Evolutionary conservation across 2,888 invertebrate genomes (phyloP).

Genomic region (Muscina levida): DNA sequence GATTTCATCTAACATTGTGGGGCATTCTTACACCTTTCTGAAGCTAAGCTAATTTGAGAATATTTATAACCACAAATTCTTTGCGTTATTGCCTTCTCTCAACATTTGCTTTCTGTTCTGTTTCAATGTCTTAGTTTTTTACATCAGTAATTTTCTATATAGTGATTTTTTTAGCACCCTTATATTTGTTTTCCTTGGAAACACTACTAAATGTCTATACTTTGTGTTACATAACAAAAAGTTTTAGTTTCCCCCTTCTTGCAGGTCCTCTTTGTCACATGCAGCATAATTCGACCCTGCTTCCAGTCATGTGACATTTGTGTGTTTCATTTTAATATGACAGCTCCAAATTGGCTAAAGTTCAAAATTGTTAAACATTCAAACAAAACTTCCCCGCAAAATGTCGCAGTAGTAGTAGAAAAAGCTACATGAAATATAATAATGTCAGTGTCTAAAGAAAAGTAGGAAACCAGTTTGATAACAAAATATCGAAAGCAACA

Average conservation of each 20-base stretch:
- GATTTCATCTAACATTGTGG: too few relatives aligned
- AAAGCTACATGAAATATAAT: constrained; percentile 6
- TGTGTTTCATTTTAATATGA: constrained; percentile 50
- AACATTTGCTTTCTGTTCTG: too few relatives aligned
- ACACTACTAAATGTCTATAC: too few relatives aligned
- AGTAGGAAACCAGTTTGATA: constrained; percentile 15
- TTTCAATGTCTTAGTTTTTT: too few relatives aligned
- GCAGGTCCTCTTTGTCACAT: neutral
- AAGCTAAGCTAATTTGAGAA: too few relatives aligned
- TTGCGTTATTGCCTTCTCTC: too few relatives aligned
- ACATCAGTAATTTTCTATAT: too few relatives aligned
- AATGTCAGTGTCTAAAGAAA: neutral
- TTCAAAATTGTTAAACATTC: constrained; percentile 51
- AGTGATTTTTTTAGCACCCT: too few relatives aligned
- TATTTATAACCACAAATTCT: too few relatives aligned
- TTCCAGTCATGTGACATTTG: constrained; percentile 16
- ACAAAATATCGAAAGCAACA: constrained; percentile 27
- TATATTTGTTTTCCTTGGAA: too few relatives aligned
- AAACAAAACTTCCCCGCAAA: neutral
- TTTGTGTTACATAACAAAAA: neutral
- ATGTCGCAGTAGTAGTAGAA: neutral
- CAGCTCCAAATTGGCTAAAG: constrained; percentile 58
- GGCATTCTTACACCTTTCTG: too few relatives aligned
- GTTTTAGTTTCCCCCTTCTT: neutral
- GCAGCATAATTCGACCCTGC: constrained; percentile 14